phyloP scores from a whole-genome alignment of 2,113 vertebrate genomes.

The Chamaea fasciata region DNA sequence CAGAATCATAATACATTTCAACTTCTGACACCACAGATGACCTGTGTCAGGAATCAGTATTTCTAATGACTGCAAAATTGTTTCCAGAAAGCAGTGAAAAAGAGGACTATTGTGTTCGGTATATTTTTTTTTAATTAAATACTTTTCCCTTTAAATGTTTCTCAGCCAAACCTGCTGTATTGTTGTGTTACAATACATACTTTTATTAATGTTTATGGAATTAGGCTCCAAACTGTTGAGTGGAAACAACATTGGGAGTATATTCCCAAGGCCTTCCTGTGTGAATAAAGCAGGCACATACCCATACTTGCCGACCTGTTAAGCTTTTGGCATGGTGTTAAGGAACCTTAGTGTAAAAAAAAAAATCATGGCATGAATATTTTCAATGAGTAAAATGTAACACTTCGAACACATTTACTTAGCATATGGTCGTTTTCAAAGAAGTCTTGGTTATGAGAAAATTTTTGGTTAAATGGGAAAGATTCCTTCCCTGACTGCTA shows the following conservation, averaged over 20 bases:
- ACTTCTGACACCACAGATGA: not conserved
- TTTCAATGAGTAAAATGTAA: constrained; percentile 56
- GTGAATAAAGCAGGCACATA: not conserved
- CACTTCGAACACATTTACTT: constrained; percentile 61
- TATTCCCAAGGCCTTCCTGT: not conserved
- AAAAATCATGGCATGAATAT: constrained; percentile 16
- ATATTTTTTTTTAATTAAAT: not conserved
- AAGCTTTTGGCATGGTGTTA: constrained; percentile 35
- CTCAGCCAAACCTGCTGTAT: not conserved
- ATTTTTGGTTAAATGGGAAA: constrained; percentile 50
- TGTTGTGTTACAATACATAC: not conserved
- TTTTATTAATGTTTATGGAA: not conserved
- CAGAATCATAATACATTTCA: not conserved
- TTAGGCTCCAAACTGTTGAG: not conserved
- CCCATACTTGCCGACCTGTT: constrained; percentile 18
- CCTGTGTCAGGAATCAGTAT: not conserved
- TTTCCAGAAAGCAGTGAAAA: not conserved
- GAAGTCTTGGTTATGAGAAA: constrained; percentile 47
- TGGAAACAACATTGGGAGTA: not conserved
- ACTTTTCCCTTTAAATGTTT: not conserved
- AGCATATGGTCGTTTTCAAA: constrained; percentile 52
- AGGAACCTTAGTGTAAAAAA: constrained; percentile 34
- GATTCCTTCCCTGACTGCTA: constrained; percentile 46
- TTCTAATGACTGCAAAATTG: not conserved
- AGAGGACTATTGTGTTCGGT: not conserved